Evolutionary conservation across 1,140 invertebrate genomes (phyloP), one percentile per base, ranked within the genome.

Genomic region (Scaptomyza montana): DNA sequence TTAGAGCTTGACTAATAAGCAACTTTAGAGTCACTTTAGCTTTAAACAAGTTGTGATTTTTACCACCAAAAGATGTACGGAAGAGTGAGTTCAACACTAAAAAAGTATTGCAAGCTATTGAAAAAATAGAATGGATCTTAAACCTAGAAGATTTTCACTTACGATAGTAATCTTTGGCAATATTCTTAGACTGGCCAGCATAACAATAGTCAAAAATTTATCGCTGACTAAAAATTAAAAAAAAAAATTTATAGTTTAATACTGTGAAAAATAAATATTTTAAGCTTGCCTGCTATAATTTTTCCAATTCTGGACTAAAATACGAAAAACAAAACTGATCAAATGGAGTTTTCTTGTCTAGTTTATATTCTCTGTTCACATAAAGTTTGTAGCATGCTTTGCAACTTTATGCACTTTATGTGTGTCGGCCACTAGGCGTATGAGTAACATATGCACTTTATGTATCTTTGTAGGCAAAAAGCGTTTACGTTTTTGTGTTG

Each of bases 401-500:
- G 73, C 47, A 60, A 1, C 21, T 43, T 56, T 21, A 54, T 63
- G 69, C 21, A 30, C 19, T 61, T 47, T 19, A 57, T 62, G 69
- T 30, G 39, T 43, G 56, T 54, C 12, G n/a, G 66, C 67, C 57
- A 77, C 68, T 16, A 46, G 68, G 50, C 74, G 78, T 77, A 80
- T 81, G 78, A 62, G 74, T 69, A 81, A 77, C 74, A 80, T 77
- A 62, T 81, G 74, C 64, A 46, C 39, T 81, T 81, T 77, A 69
- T 78, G 61, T 53, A 33, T 45, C 7, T 25, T 57, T 79, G 28
- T 7, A 33, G 30, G 33, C 33, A 36, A 36, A 36, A 36, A 36
- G n/a, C 33, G 33, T 36, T 36, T 36, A 36, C 33, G 33, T 36
- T 9, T 36, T 36, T 36, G 33, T 36, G 33, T 36, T 36, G 33